phyloP scores from a whole-genome alignment of 2,888 invertebrate genomes.

The Galeopsomyia nigrocyanea region DNA sequence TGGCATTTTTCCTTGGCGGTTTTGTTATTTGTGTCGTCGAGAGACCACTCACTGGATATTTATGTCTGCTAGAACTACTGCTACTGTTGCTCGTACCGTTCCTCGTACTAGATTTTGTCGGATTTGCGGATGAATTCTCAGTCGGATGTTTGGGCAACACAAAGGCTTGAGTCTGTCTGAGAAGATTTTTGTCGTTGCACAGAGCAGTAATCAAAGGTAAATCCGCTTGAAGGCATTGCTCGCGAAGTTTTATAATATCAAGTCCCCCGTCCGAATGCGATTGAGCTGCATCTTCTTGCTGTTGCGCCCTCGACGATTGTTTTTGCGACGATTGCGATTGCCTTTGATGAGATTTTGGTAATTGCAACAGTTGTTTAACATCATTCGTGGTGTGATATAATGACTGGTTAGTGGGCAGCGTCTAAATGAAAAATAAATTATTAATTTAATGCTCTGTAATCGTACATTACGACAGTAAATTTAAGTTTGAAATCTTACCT shows the following conservation, averaged over 20 bases:
- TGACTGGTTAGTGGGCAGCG: slow-evolving; percentile 63
- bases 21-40: slow-evolving; percentile 74
- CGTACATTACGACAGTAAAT: slow-evolving; percentile 42
- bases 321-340: slow-evolving; percentile 10
- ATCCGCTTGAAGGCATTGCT: slow-evolving; percentile 91
- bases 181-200: slow-evolving; percentile 91
- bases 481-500: slow-evolving; percentile 55
- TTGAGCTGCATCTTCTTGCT: slow-evolving; percentile 46
- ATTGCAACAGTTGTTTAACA: slow-evolving; percentile 42
- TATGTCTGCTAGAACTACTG: slow-evolving; percentile 71
- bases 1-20: slow-evolving; percentile 60
- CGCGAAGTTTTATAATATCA: slow-evolving; percentile 87
- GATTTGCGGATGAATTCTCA: slow-evolving; percentile 51
- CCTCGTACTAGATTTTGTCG: slow-evolving; percentile 55
- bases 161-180: slow-evolving; percentile 90
- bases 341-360: background rate
- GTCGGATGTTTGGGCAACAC: slow-evolving; percentile 80
- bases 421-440: slow-evolving; percentile 53
- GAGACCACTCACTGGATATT: slow-evolving; percentile 78
- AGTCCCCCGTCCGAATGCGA: slow-evolving; percentile 68
- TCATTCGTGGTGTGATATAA: slow-evolving; percentile 46
- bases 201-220: slow-evolving; percentile 92
- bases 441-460: background rate
- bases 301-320: slow-evolving; percentile 52
- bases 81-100: slow-evolving; percentile 51